Conservation (phyloP, 1,140 invertebrate genomes). For the Drosophila ambigua region DNA sequence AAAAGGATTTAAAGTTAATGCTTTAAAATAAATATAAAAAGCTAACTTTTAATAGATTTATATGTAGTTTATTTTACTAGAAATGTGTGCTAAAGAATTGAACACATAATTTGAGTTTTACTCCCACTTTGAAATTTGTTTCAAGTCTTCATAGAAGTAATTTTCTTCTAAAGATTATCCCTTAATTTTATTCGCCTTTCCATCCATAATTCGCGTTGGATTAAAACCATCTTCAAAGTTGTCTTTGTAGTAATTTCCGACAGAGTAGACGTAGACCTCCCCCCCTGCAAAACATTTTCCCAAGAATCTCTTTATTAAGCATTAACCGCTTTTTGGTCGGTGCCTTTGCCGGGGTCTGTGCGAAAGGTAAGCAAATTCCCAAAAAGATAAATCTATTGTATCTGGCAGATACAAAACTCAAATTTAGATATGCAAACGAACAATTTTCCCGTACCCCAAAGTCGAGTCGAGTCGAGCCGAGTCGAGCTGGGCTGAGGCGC, state of each 20-base stretch:
- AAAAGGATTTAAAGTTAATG: no score
- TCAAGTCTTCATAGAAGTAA: no score
- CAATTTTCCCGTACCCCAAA: constrained; percentile 42
- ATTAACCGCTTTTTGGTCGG: neutral
- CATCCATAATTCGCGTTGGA: no score
- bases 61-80: no score
- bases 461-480: neutral
- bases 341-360: constrained; percentile 16
- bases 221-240: neutral
- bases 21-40: no score
- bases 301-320: constrained; percentile 36
- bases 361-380: constrained; percentile 47
- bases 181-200: no score
- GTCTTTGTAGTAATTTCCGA: neutral
- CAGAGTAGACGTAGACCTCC: neutral
- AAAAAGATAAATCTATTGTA: constrained; percentile 58
- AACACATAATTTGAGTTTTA: no score
- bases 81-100: no score
- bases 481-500: neutral
- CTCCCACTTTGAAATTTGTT: no score
- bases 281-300: constrained; percentile 13
- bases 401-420: constrained; percentile 64
- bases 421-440: constrained; percentile 78
- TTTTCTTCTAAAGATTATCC: no score
- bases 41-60: no score